Conservation (phyloP, 2,113 vertebrate species). For the Spilogale gracilis region DNA sequence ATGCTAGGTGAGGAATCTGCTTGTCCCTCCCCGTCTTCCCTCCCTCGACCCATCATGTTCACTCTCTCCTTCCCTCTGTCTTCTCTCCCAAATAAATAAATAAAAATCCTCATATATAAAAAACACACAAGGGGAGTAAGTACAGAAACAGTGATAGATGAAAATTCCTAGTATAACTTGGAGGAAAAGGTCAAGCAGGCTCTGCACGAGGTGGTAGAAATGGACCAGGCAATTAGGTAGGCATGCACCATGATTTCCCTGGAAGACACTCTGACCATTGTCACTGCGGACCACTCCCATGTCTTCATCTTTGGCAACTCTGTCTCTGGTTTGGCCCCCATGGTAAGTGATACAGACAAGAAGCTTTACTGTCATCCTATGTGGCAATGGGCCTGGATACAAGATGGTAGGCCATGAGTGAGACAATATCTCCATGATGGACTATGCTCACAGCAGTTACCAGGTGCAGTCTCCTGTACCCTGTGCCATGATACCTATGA, state of each 20-base stretch:
- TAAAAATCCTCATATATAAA: neutral
- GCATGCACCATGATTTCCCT: conserved; percentile 89
- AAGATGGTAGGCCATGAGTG: conserved; percentile 89
- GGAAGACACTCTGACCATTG: conserved; percentile 92
- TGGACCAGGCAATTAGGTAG: conserved; percentile 93
- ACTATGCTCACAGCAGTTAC: conserved; percentile 93
- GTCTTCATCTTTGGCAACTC: conserved; percentile 96
- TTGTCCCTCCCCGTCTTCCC: neutral
- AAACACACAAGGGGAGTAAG: neutral
- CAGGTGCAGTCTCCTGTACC: conserved; percentile 95
- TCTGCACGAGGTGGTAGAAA: conserved; percentile 93
- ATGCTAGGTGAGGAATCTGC: neutral
- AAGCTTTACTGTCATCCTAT: conserved; percentile 97
- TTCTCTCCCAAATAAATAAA: neutral
- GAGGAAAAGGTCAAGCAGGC: conserved; percentile 97
- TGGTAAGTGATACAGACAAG: conserved; percentile 94
- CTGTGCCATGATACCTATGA: conserved; percentile 94
- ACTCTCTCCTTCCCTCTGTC: neutral
- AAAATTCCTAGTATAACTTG: neutral
- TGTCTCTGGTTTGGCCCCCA: conserved; percentile 96
- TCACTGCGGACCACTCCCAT: conserved; percentile 97
- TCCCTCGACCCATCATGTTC: neutral
- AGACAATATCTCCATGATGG: conserved; percentile 93
- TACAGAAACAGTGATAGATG: neutral
- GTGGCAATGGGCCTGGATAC: conserved; percentile 96